Evolutionary conservation across 2,888 invertebrate species (phyloP), one percentile per base, ranked within the genome.

Genomic region (Bugulina stolonifera): DNA sequence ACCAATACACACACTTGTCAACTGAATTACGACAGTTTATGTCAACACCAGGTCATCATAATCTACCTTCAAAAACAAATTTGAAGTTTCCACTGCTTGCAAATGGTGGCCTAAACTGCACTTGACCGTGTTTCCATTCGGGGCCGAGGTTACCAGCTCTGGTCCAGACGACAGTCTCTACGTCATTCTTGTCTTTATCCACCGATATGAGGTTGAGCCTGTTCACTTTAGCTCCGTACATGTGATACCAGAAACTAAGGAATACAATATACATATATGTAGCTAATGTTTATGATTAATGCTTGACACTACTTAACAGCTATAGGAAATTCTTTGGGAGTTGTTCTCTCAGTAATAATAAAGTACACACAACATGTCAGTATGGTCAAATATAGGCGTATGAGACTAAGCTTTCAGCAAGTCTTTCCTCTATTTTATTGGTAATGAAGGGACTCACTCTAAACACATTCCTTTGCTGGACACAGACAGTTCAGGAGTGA

Each of bases 211-310:
- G 75, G 69, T 77, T 79, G 2, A 81, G 75, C 5, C 76, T 74
- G 52, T 77, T 79, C 54, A 81, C 77, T 73, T 78, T 77, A 32
- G 35, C 69, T 1, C 81, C 82, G 27, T 72, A 76, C 73, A 79
- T 75, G 25, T 73, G 52, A 69, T 75, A 79, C 78, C 79, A 80
- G 70, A 70, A 70, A 54, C 70, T 70, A 32, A 43, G 18, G 43
- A 43, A 43, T n/a, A n/a, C n/a, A n/a, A n/a, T n/a, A n/a, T n/a
- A n/a, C n/a, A n/a, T n/a, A n/a, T n/a, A n/a, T n/a, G n/a, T n/a
- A n/a, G n/a, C n/a, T n/a, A n/a, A n/a, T n/a, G n/a, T n/a, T n/a
- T n/a, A n/a, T n/a, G n/a, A n/a, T n/a, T n/a, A n/a, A n/a, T n/a
- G n/a, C n/a, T n/a, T n/a, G n/a, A n/a, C n/a, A n/a, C n/a, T n/a